Conservation (phyloP, 2,797 vertebrate genomes). For the Melanotaenia nigrans region DNA sequence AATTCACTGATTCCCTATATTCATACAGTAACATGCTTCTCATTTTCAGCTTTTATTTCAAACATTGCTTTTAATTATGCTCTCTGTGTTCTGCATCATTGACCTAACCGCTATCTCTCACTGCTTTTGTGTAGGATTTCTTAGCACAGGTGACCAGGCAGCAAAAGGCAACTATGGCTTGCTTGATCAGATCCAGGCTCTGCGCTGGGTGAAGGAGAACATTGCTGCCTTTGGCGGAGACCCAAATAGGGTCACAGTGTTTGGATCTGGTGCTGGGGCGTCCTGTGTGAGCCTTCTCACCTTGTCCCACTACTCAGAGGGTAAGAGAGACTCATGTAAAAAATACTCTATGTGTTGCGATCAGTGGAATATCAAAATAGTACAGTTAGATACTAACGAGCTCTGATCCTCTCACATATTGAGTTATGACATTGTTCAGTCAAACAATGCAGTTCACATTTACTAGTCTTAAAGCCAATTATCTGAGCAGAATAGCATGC, state of each 20-base stretch:
- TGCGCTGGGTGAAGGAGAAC: constrained; percentile 97
- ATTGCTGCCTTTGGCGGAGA: constrained; percentile 94
- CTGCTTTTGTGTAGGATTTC: constrained; percentile 84
- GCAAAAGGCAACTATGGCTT: constrained; percentile 97
- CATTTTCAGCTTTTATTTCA: constrained; percentile 1
- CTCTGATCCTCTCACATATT: constrained; percentile 14
- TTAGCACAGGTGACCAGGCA: constrained; percentile 96
- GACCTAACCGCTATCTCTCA: background rate
- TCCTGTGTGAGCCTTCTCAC: constrained; percentile 96
- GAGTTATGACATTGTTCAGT: constrained; percentile 22
- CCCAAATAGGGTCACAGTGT: constrained; percentile 93
- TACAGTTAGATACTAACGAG: background rate
- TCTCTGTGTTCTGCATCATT: background rate
- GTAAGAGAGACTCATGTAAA: constrained; percentile 72
- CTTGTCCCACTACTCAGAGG: constrained; percentile 96
- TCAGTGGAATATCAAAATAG: background rate
- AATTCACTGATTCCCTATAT: constrained; percentile 1
- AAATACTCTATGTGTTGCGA: background rate
- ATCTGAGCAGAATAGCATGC: constrained; percentile 35
- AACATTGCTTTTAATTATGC: background rate
- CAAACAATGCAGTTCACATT: constrained; percentile 19
- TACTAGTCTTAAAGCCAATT: constrained; percentile 33
- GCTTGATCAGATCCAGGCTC: constrained; percentile 96
- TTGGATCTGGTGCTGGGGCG: constrained; percentile 95
- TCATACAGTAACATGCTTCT: background rate